Evolutionary conservation across 1,140 invertebrate genomes (phyloP).

Genomic region (Prorops nasuta): DNA sequence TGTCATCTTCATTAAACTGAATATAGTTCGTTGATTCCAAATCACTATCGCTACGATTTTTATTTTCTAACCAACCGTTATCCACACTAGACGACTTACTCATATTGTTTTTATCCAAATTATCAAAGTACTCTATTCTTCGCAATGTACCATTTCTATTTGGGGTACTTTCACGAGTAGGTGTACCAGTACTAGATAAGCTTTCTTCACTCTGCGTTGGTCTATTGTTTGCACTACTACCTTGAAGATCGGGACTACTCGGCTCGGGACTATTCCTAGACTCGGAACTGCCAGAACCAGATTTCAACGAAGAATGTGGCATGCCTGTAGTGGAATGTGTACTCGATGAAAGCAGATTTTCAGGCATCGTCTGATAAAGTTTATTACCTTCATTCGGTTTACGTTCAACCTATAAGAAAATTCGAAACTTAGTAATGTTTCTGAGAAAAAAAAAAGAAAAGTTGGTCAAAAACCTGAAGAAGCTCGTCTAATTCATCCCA

Average conservation of each 20-base stretch:
- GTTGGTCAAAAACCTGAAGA: slow-evolving; percentile 63
- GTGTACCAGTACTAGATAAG: slow-evolving; percentile 51
- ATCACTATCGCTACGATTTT: slow-evolving; percentile 59
- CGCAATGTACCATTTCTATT: slow-evolving; percentile 49
- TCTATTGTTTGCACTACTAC: slow-evolving; percentile 45
- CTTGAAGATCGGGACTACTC: slow-evolving; percentile 35
- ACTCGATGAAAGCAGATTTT: slow-evolving; percentile 61
- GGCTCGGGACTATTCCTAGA: slow-evolving; percentile 30
- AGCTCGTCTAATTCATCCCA: slow-evolving; percentile 73
- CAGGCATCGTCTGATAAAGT: slow-evolving; percentile 71
- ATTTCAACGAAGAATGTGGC: slow-evolving; percentile 34
- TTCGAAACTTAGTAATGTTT: no score
- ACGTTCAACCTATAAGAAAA: slow-evolving; percentile 58
- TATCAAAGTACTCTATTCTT: slow-evolving; percentile 49
- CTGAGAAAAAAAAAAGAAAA: background rate
- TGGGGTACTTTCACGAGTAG: slow-evolving; percentile 43
- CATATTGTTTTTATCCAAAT: slow-evolving; percentile 53
- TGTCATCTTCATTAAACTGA: slow-evolving; percentile 53
- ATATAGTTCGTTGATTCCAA: slow-evolving; percentile 51
- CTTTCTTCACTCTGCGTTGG: slow-evolving; percentile 52
- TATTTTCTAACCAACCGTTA: slow-evolving; percentile 56
- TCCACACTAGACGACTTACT: slow-evolving; percentile 49
- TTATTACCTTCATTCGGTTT: slow-evolving; percentile 66
- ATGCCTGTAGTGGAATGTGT: slow-evolving; percentile 50
- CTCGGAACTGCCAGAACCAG: slow-evolving; percentile 33